phyloP scores from a whole-genome alignment of 2,797 vertebrate genomes.

The Buphagus erythrorhynchus region DNA sequence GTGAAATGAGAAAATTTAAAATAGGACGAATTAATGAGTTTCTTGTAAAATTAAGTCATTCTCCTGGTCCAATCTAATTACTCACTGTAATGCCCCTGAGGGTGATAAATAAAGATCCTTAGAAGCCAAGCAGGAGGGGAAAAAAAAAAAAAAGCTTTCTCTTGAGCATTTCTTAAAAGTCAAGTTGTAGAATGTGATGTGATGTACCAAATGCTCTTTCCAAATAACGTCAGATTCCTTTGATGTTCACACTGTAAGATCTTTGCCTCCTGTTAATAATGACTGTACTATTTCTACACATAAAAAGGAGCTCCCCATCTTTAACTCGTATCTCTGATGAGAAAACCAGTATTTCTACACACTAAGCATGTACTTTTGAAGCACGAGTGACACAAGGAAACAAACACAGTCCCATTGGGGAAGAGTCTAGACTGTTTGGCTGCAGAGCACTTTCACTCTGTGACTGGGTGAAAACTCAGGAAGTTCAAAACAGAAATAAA shows the following conservation, averaged over 20 bases:
- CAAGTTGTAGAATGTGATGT: slow-evolving; percentile 13
- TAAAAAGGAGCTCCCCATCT: not conserved
- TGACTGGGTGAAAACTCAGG: not conserved
- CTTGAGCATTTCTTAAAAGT: slow-evolving; percentile 20
- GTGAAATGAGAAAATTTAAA: slow-evolving; percentile 63
- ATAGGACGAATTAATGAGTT: slow-evolving; percentile 76
- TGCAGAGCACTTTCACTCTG: not conserved
- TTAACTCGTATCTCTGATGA: not conserved
- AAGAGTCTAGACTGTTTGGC: not conserved
- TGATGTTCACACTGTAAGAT: not conserved
- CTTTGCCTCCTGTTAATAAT: not conserved
- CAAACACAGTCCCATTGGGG: not conserved
- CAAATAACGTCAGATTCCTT: slow-evolving; percentile 11
- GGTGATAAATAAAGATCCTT: slow-evolving; percentile 52
- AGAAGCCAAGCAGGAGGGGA: not conserved
- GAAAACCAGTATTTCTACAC: not conserved
- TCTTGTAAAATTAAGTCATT: slow-evolving; percentile 79
- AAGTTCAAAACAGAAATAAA: not conserved
- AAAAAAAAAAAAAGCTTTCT: not conserved
- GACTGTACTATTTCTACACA: not conserved
- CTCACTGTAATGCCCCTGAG: slow-evolving; percentile 54
- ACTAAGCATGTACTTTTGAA: not conserved
- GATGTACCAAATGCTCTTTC: slow-evolving; percentile 1
- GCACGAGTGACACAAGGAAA: not conserved
- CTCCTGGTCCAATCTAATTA: slow-evolving; percentile 72